These are phyloP conservation scores for Drosophila kepulauana DNA, from an alignment of 1,140 invertebrate genomes.

Conservation along the genomic window DNA sequence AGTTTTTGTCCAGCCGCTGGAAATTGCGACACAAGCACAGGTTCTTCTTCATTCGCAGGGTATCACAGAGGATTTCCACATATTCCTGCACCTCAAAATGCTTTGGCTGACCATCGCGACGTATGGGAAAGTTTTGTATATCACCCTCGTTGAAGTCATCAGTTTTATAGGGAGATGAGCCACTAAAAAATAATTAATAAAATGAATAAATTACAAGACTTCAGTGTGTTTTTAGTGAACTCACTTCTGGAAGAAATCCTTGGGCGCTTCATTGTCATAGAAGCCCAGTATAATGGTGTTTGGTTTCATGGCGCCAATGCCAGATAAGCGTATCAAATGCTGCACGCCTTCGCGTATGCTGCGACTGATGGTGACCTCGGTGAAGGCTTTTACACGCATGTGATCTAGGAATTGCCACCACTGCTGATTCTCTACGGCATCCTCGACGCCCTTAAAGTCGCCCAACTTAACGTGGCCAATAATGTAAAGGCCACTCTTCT, in stretches of 20 bases:
- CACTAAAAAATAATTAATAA: slow-evolving; percentile 58
- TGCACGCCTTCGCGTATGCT: slow-evolving; percentile 95
- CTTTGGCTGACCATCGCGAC: slow-evolving; percentile 71
- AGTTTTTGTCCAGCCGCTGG: slow-evolving; percentile 91
- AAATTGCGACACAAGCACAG: slow-evolving; percentile 97
- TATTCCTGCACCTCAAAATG: slow-evolving; percentile 89
- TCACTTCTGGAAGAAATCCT: slow-evolving; percentile 90
- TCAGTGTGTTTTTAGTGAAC: slow-evolving; percentile 3
- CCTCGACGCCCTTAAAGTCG: slow-evolving; percentile 87
- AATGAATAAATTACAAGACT: not conserved
- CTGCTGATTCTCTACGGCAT: slow-evolving; percentile 92
- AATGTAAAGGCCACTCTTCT: slow-evolving; percentile 98
- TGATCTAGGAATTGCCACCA: slow-evolving; percentile 96
- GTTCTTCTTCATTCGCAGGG: slow-evolving; percentile 97
- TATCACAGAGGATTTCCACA: slow-evolving; percentile 94
- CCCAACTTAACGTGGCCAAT: slow-evolving; percentile 95
- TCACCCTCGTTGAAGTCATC: slow-evolving; percentile 84
- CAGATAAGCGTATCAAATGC: slow-evolving; percentile 96
- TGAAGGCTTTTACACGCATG: slow-evolving; percentile 97
- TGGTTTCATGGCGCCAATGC: slow-evolving; percentile 99
- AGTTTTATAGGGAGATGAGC: slow-evolving; percentile 85
- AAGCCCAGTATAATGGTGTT: slow-evolving; percentile 98
- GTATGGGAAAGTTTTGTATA: slow-evolving; percentile 84
- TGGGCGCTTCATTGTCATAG: slow-evolving; percentile 90
- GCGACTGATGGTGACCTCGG: slow-evolving; percentile 95